Conservation (phyloP, 1,140 invertebrate genomes). For the Chrysopa pallens region DNA sequence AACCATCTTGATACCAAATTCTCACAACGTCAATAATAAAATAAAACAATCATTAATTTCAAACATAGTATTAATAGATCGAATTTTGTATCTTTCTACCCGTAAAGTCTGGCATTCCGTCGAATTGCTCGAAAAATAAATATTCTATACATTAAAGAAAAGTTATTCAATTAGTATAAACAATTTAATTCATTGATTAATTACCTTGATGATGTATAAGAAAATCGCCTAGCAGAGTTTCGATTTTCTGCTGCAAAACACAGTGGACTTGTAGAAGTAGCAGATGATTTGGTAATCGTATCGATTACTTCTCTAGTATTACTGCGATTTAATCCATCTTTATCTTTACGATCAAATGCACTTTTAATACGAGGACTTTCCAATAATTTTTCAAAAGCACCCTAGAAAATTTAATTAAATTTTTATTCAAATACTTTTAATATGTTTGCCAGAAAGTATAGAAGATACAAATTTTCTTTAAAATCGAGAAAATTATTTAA, state of each 20-base stretch:
- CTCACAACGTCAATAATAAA: no score
- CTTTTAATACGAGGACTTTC: constrained; percentile 8
- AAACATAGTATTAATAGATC: no score
- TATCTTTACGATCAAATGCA: constrained; percentile 17
- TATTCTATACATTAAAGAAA: neutral
- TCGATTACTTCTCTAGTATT: constrained; percentile 14
- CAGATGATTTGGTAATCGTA: constrained; percentile 19
- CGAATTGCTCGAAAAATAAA: no score
- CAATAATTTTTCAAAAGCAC: neutral
- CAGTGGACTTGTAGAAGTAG: constrained; percentile 22
- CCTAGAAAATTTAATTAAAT: neutral
- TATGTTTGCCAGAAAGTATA: no score
- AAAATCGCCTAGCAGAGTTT: constrained; percentile 37
- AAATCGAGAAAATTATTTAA: no score
- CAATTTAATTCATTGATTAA: constrained; percentile 6
- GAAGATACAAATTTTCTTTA: no score
- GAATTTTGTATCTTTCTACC: no score
- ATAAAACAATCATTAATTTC: no score
- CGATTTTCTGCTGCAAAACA: constrained; percentile 26
- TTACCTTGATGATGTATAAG: constrained; percentile 33
- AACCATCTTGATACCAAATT: no score
- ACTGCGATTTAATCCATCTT: constrained; percentile 6
- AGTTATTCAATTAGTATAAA: neutral
- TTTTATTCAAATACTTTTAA: neutral
- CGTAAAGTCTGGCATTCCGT: no score